Percentiles rank a stretch among this genome's conserved stretches.
Conservation (phyloP, 2,797 vertebrate species). For the Valencia hispanica region DNA sequence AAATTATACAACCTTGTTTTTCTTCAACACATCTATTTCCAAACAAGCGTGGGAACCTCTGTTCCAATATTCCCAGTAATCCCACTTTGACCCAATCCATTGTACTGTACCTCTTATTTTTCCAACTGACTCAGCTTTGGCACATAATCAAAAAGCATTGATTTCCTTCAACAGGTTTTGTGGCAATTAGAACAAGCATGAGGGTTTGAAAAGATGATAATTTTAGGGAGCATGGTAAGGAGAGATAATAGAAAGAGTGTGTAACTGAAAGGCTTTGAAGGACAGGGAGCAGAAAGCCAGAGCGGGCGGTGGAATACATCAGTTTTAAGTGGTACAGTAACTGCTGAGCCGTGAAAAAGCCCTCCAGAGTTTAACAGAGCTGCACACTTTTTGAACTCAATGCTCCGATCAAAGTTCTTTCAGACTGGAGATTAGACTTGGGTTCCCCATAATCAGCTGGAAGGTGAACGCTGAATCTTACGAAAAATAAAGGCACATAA, state of each 20-base stretch:
- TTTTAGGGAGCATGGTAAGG: constrained; percentile 19
- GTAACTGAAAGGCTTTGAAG: constrained; percentile 60
- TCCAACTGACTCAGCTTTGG: constrained; percentile 53
- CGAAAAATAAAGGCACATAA: constrained; percentile 14
- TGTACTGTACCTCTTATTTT: constrained; percentile 32
- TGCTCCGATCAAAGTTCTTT: constrained; percentile 36
- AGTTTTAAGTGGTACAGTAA: constrained; percentile 58
- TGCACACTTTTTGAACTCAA: constrained; percentile 35
- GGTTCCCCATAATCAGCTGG: constrained; percentile 38
- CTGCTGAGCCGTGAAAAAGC: constrained; percentile 59
- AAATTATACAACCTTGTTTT: background rate
- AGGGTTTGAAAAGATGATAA: constrained; percentile 18
- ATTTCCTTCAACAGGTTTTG: constrained; percentile 71
- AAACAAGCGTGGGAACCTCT: constrained; percentile 35
- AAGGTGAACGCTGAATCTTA: constrained; percentile 34
- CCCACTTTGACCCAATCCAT: constrained; percentile 41
- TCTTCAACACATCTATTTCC: background rate
- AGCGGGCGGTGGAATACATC: constrained; percentile 63
- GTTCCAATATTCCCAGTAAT: constrained; percentile 41
- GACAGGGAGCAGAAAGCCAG: constrained; percentile 37
- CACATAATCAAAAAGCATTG: constrained; percentile 58
- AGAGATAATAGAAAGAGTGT: constrained; percentile 46
- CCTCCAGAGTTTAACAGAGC: constrained; percentile 51
- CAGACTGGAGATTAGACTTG: constrained; percentile 17
- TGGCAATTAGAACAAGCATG: constrained; percentile 47